These are phyloP conservation scores for Sericinus montela DNA, from an alignment of 2,888 invertebrate species.

Conservation along the genomic window DNA sequence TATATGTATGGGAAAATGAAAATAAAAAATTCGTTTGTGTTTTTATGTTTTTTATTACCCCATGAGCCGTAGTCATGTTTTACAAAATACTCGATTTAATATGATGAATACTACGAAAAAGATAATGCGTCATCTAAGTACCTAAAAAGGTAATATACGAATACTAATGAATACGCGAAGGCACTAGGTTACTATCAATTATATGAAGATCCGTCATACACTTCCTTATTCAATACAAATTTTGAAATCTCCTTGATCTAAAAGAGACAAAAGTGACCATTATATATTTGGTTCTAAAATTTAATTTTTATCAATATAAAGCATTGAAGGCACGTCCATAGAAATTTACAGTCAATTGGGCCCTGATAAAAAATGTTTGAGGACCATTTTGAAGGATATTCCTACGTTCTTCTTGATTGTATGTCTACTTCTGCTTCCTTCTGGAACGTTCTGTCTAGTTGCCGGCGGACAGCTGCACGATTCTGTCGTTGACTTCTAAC, in stretches of 20 bases:
- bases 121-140: neutral
- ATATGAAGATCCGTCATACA: conserved; percentile 7
- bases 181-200: conserved; percentile 5
- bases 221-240: neutral
- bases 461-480: conserved; percentile 73
- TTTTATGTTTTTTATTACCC: conserved; percentile 44
- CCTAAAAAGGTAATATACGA: neutral
- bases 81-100: neutral
- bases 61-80: conserved; percentile 44
- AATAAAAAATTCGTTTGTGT: too few relatives aligned
- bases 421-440: too few relatives aligned
- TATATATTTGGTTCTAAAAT: too few relatives aligned
- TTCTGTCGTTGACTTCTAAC: conserved; percentile 85
- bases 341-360: neutral
- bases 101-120: neutral
- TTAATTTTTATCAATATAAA: neutral
- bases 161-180: conserved; percentile 1
- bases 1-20: too few relatives aligned
- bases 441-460: conserved; percentile 29
- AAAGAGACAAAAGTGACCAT: too few relatives aligned
- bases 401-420: too few relatives aligned
- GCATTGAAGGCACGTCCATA: neutral
- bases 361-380: too few relatives aligned
- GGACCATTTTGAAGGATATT: too few relatives aligned
- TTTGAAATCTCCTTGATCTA: too few relatives aligned